Conservation (phyloP, 1,140 invertebrate species). For the Lasioglossum albipes region DNA sequence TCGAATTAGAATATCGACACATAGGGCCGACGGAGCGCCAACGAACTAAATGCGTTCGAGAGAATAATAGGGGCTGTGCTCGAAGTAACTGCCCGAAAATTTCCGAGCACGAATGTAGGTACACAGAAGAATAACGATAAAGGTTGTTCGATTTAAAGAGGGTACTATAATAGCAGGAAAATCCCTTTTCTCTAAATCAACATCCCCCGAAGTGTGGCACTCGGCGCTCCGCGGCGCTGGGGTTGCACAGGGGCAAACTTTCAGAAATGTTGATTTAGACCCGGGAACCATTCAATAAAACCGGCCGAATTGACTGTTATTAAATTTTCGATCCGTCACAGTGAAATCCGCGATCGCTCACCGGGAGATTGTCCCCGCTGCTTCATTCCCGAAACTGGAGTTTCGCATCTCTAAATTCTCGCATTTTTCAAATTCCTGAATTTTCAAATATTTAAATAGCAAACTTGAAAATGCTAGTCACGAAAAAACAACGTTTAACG, state of each 20-base stretch:
- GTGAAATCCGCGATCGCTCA: not conserved
- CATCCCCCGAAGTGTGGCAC: conserved; percentile 9
- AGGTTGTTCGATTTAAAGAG: conserved; percentile 1
- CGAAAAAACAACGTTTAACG: no score
- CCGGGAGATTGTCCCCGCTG: not conserved
- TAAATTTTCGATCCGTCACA: conserved; percentile 8
- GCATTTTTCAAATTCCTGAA: not conserved
- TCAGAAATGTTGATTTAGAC: conserved; percentile 37
- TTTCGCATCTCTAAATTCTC: not conserved
- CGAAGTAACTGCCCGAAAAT: not conserved
- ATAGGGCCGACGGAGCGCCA: no score
- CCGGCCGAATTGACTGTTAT: conserved; percentile 5
- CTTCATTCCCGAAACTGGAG: not conserved
- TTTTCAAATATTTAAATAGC: not conserved
- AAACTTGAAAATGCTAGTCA: not conserved
- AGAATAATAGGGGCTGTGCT: not conserved
- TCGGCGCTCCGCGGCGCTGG: not conserved
- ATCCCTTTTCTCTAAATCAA: conserved; percentile 32
- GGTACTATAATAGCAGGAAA: not conserved
- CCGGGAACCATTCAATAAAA: conserved; percentile 13
- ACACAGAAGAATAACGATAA: conserved; percentile 13
- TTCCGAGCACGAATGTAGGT: not conserved
- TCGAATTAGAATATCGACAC: not conserved
- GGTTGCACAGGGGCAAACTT: conserved; percentile 21
- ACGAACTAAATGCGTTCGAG: not conserved